Evolutionary conservation across 2,888 invertebrate genomes (phyloP).

Genomic region (Empis stercorea): DNA sequence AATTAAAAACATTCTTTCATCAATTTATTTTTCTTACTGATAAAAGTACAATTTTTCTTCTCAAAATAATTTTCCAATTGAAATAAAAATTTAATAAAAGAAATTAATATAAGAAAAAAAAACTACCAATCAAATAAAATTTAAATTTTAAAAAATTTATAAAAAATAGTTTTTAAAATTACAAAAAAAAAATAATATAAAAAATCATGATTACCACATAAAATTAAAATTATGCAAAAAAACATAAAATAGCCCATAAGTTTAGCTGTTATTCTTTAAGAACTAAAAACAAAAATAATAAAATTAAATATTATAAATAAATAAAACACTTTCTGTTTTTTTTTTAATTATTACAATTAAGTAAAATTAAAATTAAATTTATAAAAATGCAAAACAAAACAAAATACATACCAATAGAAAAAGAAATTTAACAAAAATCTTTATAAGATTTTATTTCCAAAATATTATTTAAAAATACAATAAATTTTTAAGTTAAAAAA

Average conservation of each 20-base stretch:
- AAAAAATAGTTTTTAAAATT: conserved; percentile 2
- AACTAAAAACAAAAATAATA: conserved; percentile 11
- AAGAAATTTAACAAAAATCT: conserved; percentile 7
- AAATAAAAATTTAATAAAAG: background rate
- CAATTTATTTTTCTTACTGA: background rate
- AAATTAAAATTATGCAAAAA: background rate
- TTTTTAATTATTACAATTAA: conserved; percentile 6
- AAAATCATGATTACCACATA: background rate
- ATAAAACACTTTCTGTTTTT: too few relatives aligned
- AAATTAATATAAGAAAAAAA: conserved; percentile 7
- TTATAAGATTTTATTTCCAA: conserved; percentile 5
- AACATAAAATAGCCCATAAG: conserved; percentile 15
- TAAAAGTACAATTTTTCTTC: conserved; percentile 1
- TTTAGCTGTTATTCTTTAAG: conserved; percentile 19
- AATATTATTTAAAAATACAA: conserved; percentile 20
- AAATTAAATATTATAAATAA: too few relatives aligned
- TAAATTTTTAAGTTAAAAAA: background rate
- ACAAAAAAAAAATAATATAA: too few relatives aligned
- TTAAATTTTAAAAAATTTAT: background rate
- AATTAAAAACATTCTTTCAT: too few relatives aligned
- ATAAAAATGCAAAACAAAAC: background rate
- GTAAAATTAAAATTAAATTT: background rate
- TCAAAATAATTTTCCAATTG: too few relatives aligned
- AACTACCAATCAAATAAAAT: conserved; percentile 2
- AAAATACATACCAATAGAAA: conserved; percentile 7